Conservation (phyloP, 2,797 vertebrate genomes). For the Esox lucius region DNA sequence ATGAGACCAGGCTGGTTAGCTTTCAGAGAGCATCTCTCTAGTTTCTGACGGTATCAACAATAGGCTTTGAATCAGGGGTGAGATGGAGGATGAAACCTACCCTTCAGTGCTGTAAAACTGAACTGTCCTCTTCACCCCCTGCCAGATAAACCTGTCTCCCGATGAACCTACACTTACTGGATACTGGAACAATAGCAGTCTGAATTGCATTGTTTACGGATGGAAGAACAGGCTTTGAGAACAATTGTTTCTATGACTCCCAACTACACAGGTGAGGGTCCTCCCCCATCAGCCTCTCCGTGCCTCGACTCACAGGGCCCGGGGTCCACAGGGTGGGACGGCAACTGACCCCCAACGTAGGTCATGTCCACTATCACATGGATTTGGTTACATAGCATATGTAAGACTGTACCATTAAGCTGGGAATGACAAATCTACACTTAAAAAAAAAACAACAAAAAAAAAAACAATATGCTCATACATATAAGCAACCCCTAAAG, state of each 20-base stretch:
- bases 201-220: conserved; percentile 49
- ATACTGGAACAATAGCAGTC: conserved; percentile 54
- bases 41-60: background rate
- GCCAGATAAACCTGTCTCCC: conserved; percentile 58
- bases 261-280: conserved; percentile 50
- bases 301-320: background rate
- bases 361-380: conserved; percentile 58
- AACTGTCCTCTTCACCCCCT: conserved; percentile 60
- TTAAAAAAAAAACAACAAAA: conserved; percentile 73
- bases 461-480: conserved; percentile 80
- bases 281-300: conserved; percentile 49
- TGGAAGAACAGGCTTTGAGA: conserved; percentile 56
- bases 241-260: conserved; percentile 52
- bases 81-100: conserved; percentile 50
- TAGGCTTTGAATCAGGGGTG: conserved; percentile 31
- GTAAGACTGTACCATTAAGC: conserved; percentile 85
- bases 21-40: background rate
- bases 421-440: conserved; percentile 82
- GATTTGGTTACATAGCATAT: conserved; percentile 81
- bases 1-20: background rate
- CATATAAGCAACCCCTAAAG: conserved; percentile 81
- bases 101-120: too few species aligned
- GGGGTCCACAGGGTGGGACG: conserved; percentile 26
- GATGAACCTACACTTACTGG: conserved; percentile 53
- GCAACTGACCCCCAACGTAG: conserved; percentile 47